phyloP scores from a whole-genome alignment of 1,140 invertebrate species.

The Polypedilum pembai region DNA sequence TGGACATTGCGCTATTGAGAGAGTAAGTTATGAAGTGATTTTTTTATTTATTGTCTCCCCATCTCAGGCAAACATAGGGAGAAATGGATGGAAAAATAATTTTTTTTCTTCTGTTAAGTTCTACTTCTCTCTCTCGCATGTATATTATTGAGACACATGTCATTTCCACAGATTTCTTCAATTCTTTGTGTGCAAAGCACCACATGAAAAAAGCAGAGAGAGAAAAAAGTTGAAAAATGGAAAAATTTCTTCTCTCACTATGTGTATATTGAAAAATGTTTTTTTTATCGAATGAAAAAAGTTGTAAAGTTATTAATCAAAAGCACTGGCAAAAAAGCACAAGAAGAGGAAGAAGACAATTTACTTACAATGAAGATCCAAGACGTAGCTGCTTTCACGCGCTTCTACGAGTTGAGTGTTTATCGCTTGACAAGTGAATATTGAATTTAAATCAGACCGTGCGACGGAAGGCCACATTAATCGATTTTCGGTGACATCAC shows the following conservation, averaged over 20 bases:
- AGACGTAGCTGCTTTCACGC: conserved; percentile 55
- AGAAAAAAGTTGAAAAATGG: conserved; percentile 14
- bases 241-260: neutral
- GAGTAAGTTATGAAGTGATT: too few relatives aligned
- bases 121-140: neutral
- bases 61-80: too few relatives aligned
- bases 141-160: neutral
- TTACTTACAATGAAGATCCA: conserved; percentile 71
- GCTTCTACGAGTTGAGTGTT: conserved; percentile 66
- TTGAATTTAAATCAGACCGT: conserved; percentile 61
- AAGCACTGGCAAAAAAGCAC: neutral
- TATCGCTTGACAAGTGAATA: conserved; percentile 67
- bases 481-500: conserved; percentile 69
- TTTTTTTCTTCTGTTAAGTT: neutral
- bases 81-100: too few relatives aligned
- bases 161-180: neutral
- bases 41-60: too few relatives aligned
- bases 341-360: neutral
- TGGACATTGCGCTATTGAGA: too few relatives aligned
- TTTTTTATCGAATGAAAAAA: neutral
- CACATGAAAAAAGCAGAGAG: neutral
- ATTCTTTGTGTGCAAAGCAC: neutral
- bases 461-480: conserved; percentile 58
- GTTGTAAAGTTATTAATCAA: conserved; percentile 7
- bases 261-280: neutral